A percentile compares a stretch with the other conserved stretches of the same genome.
Conservation (phyloP, 2,113 vertebrate genomes). For the Podarcis muralis region DNA sequence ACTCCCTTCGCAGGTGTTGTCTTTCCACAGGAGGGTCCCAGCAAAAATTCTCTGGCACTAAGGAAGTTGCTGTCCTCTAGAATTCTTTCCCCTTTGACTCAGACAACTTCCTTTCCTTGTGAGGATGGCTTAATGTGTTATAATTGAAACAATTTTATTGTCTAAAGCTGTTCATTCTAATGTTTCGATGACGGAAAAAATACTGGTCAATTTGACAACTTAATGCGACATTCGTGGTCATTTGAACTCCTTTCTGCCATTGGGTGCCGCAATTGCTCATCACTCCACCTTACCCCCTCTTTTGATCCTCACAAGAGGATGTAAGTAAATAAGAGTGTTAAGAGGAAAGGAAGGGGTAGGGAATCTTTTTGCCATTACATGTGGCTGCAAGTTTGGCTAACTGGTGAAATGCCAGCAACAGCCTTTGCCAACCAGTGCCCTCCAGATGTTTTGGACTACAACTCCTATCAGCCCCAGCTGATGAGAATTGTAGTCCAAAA, state of each 20-base stretch:
- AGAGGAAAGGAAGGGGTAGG: neutral
- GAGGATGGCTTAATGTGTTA: conserved; percentile 77
- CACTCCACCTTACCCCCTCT: conserved; percentile 71
- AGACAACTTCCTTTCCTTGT: conserved; percentile 67
- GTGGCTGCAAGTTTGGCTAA: conserved; percentile 65
- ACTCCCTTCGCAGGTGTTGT: conserved; percentile 29
- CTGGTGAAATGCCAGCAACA: conserved; percentile 44
- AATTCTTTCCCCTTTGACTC: conserved; percentile 64
- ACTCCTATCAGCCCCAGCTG: too few relatives aligned
- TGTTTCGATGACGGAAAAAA: conserved; percentile 80
- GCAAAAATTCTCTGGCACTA: conserved; percentile 54
- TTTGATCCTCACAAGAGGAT: neutral
- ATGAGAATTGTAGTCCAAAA: too few relatives aligned
- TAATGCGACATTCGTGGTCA: conserved; percentile 82
- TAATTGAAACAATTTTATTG: conserved; percentile 90
- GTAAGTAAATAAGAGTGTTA: neutral
- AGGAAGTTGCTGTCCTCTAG: conserved; percentile 27
- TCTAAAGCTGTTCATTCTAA: conserved; percentile 78
- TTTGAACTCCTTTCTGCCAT: conserved; percentile 82
- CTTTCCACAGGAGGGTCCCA: conserved; percentile 27
- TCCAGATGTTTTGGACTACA: too few relatives aligned
- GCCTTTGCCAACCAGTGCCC: too few relatives aligned
- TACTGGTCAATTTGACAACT: conserved; percentile 85
- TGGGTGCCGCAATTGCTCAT: conserved; percentile 78
- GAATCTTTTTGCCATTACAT: conserved; percentile 54